phyloP scores from a whole-genome alignment of 1,140 invertebrate species.

The Callitettix versicolor region DNA sequence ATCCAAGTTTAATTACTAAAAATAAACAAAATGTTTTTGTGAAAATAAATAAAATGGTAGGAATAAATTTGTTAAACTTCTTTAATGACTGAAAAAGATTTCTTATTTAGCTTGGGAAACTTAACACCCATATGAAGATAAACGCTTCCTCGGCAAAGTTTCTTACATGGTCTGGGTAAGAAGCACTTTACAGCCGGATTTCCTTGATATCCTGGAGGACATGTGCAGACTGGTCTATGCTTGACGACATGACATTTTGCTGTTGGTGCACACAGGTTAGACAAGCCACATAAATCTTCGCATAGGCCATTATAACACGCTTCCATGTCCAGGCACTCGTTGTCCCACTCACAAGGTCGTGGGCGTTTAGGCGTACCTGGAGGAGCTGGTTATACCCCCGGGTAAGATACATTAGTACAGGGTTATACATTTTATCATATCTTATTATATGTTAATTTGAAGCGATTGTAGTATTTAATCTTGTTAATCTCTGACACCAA shows the following conservation, averaged over 20 bases:
- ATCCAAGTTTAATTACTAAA: too few relatives aligned
- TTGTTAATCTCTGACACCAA: too few relatives aligned
- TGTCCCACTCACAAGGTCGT: constrained; percentile 59
- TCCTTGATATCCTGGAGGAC: constrained; percentile 59
- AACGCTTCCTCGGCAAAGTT: too few relatives aligned
- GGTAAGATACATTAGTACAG: too few relatives aligned
- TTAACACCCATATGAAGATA: background rate
- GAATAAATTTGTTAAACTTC: background rate
- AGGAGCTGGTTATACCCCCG: too few relatives aligned
- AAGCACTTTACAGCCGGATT: constrained; percentile 63
- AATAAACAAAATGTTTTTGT: too few relatives aligned
- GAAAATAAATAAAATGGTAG: background rate
- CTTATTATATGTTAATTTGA: too few relatives aligned
- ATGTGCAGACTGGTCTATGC: constrained; percentile 66
- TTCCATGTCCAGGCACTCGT: constrained; percentile 60
- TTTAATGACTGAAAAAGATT: background rate
- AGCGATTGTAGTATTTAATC: too few relatives aligned
- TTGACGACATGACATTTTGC: constrained; percentile 61
- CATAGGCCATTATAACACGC: constrained; percentile 62
- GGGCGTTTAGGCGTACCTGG: constrained; percentile 47
- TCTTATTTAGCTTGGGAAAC: background rate
- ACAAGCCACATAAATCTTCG: constrained; percentile 61
- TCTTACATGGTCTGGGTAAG: constrained; percentile 58
- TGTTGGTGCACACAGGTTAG: constrained; percentile 53
- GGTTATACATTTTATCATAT: too few relatives aligned